Evolutionary conservation across 2,797 vertebrate species (phyloP).

Genomic region (Coracias cyanogaster): DNA sequence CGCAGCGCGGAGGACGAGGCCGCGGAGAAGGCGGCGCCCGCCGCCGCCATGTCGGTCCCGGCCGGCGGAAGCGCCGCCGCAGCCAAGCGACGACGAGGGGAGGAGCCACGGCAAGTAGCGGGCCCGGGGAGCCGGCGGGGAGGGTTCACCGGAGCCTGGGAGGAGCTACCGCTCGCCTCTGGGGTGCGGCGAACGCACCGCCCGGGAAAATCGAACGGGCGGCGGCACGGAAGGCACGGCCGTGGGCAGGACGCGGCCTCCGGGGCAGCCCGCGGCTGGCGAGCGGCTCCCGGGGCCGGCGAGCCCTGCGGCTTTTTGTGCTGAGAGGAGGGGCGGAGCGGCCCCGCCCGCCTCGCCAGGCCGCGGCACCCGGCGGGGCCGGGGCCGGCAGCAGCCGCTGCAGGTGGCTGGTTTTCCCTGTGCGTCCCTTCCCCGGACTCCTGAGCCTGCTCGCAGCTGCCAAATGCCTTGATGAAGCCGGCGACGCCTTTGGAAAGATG

Average conservation of each 20-base stretch:
- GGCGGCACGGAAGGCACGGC: fast-evolving
- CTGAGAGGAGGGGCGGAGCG: neutral
- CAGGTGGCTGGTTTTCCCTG: fast-evolving
- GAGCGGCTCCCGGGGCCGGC: neutral
- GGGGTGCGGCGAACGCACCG: fast-evolving
- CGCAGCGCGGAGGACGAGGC: neutral
- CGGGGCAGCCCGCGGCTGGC: no score
- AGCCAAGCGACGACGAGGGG: neutral
- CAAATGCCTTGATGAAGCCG: neutral
- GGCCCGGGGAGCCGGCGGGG: neutral
- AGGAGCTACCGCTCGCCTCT: neutral
- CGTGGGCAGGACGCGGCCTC: no score
- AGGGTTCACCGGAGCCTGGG: neutral
- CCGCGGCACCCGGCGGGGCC: neutral
- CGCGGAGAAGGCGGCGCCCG: fast-evolving
- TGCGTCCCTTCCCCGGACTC: neutral
- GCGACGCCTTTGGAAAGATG: neutral
- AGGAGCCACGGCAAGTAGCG: neutral
- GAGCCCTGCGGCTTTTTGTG: neutral
- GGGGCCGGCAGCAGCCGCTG: neutral
- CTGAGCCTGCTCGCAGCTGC: neutral
- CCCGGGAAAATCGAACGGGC: no score
- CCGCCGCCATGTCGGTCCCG: neutral
- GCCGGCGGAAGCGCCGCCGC: neutral
- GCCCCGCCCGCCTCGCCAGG: fast-evolving